Evolutionary conservation across 2,113 vertebrate species (phyloP).

Genomic region (Edolisoma coerulescens): DNA sequence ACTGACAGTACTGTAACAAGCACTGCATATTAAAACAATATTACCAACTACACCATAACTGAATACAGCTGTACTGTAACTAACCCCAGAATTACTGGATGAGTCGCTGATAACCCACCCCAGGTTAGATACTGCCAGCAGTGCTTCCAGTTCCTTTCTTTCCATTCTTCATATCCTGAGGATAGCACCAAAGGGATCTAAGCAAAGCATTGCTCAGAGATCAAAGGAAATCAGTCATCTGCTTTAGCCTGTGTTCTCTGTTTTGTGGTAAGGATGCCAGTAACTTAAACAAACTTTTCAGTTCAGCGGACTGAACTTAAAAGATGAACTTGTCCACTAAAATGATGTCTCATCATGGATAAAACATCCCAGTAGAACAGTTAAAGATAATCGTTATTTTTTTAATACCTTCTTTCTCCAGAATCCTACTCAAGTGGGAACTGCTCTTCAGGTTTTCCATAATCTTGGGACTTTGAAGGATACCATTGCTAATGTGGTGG

Average conservation of each 20-base stretch:
- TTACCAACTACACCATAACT: background rate
- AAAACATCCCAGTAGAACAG: background rate
- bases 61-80: background rate
- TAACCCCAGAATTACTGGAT: background rate
- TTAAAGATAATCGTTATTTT: background rate
- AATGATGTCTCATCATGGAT: background rate
- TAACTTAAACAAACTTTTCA: background rate
- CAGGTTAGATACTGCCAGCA: background rate
- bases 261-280: background rate
- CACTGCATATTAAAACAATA: background rate
- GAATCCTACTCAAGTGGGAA: slow-evolving; percentile 97
- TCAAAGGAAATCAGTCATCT: background rate
- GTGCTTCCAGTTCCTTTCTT: background rate
- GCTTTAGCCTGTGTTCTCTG: background rate
- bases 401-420: slow-evolving; percentile 25
- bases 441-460: slow-evolving; percentile 95
- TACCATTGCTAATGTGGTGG: slow-evolving; percentile 84
- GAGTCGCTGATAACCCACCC: background rate
- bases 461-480: slow-evolving; percentile 90
- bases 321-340: background rate
- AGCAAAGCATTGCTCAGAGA: background rate
- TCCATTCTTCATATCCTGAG: background rate
- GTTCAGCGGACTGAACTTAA: background rate
- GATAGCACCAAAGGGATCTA: background rate
- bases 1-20: background rate